These are phyloP conservation scores for Microcebus ravelobensis DNA, from an alignment of 2,113 vertebrate species.

Conservation along the genomic window DNA sequence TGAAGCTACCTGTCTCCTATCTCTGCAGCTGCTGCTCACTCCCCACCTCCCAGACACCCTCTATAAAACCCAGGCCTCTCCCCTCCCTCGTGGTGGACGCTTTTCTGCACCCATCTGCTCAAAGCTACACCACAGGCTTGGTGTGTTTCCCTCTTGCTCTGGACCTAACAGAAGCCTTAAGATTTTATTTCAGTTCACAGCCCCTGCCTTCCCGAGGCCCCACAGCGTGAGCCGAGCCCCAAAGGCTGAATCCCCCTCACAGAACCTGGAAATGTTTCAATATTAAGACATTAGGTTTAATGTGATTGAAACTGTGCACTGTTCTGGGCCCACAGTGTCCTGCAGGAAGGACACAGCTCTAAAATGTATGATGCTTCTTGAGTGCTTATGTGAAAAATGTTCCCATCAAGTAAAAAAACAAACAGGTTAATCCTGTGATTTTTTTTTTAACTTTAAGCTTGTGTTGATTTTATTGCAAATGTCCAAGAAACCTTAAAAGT, in stretches of 20 bases:
- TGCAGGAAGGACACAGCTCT: not conserved
- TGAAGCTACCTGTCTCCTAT: too few species aligned
- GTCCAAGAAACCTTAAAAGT: not conserved
- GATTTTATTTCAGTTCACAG: too few species aligned
- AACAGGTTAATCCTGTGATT: not conserved
- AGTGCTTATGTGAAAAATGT: not conserved
- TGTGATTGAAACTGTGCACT: not conserved
- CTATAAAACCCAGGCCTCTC: too few species aligned
- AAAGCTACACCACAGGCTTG: too few species aligned
- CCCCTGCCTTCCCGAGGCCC: not conserved
- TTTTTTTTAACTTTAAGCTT: not conserved
- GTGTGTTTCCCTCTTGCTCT: too few species aligned
- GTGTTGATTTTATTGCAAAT: not conserved
- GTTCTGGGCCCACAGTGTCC: not conserved
- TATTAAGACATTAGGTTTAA: not conserved
- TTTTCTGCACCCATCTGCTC: too few species aligned
- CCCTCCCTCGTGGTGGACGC: too few species aligned
- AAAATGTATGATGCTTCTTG: too few species aligned
- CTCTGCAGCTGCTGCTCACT: too few species aligned
- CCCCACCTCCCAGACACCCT: too few species aligned
- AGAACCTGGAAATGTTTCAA: not conserved
- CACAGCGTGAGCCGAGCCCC: too few species aligned
- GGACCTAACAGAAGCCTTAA: too few species aligned
- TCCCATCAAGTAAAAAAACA: not conserved
- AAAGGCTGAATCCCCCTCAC: not conserved